These are phyloP conservation scores for Seladonia tumulorum DNA, from an alignment of 2,888 invertebrate genomes.

Conservation along the genomic window DNA sequence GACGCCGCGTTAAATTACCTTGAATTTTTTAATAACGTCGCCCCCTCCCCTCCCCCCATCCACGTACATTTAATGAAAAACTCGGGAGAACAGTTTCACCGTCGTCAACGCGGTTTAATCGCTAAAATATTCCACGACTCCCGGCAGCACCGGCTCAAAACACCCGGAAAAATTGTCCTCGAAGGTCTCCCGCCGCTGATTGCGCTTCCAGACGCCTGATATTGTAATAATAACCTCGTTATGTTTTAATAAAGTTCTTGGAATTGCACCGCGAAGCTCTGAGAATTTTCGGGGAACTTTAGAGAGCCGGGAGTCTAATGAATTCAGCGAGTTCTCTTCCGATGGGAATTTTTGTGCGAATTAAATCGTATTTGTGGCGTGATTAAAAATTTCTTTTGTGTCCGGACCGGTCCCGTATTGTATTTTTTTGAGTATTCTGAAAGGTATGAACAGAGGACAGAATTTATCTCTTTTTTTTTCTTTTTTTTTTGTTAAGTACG, in stretches of 20 bases:
- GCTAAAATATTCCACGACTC: conserved; percentile 19
- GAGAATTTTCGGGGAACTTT: neutral
- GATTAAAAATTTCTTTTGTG: too few species aligned
- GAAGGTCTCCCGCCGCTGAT: neutral
- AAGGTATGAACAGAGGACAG: too few species aligned
- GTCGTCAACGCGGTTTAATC: neutral
- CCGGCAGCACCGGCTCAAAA: neutral
- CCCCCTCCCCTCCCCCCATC: neutral
- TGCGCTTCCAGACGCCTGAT: neutral
- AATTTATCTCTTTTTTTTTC: neutral
- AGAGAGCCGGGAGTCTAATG: neutral
- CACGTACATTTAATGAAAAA: neutral
- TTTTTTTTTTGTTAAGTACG: neutral
- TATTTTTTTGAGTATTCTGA: too few species aligned
- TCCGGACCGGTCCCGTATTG: too few species aligned
- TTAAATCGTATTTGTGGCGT: neutral
- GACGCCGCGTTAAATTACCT: conserved; percentile 9
- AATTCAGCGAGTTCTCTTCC: neutral
- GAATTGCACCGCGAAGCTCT: neutral
- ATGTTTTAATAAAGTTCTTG: neutral
- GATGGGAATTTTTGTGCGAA: neutral
- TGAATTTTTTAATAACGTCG: conserved; percentile 23
- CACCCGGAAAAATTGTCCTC: conserved; percentile 5
- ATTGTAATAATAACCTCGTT: neutral
- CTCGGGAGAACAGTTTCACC: neutral